Conservation (phyloP, 2,888 invertebrate genomes). For the Apeira syringaria region DNA sequence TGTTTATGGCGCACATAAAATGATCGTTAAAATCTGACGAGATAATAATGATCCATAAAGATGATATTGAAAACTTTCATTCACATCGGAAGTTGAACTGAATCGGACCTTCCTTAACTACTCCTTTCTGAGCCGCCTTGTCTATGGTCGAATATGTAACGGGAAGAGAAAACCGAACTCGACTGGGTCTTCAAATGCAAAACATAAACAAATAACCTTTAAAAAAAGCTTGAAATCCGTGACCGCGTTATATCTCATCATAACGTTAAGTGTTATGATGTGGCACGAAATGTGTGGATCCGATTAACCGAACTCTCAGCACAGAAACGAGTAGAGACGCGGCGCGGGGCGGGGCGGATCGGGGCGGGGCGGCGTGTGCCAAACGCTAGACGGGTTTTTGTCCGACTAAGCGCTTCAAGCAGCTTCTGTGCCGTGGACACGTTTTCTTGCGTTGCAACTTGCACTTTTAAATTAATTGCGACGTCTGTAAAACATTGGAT, state of each 20-base stretch:
- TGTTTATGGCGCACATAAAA: conserved; percentile 9
- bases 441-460: conserved; percentile 3
- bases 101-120: too few relatives aligned
- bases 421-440: conserved; percentile 6
- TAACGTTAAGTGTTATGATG: conserved; percentile 20
- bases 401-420: conserved; percentile 18
- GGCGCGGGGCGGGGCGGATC: too few relatives aligned
- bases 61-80: conserved; percentile 5
- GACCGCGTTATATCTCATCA: conserved; percentile 13
- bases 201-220: too few relatives aligned
- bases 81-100: too few relatives aligned
- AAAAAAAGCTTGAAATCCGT: too few relatives aligned
- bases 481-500: not conserved
- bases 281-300: conserved; percentile 10
- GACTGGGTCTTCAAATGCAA: too few relatives aligned
- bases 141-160: too few relatives aligned
- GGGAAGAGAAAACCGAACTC: too few relatives aligned
- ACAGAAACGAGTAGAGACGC: not conserved
- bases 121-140: too few relatives aligned
- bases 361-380: too few relatives aligned
- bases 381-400: conserved; percentile 15
- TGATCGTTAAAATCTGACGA: conserved; percentile 7
- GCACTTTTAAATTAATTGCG: conserved; percentile 16
- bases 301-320: not conserved
- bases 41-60: not conserved